A percentile compares a stretch with the other conserved stretches of the same genome.
phyloP scores from a whole-genome alignment of 2,113 vertebrate species.

The Cheirogaleus medius region DNA sequence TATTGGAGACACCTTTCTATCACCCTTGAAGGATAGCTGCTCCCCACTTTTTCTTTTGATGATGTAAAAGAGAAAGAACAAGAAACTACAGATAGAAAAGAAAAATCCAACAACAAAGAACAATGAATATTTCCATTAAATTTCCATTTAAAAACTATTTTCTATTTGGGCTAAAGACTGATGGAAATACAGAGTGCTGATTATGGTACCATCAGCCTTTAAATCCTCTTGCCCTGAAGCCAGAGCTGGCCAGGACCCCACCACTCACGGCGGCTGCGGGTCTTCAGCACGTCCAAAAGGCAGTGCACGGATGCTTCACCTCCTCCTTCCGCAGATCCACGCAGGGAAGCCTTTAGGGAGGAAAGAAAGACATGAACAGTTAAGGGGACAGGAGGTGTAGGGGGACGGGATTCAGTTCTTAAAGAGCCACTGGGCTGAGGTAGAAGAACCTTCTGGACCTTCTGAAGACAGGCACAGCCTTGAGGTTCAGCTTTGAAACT shows the following conservation, averaged over 20 bases:
- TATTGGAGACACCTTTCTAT: neutral
- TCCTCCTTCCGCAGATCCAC: neutral
- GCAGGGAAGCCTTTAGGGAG: neutral
- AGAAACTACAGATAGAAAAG: neutral
- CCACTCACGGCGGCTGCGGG: neutral
- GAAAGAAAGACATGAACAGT: neutral
- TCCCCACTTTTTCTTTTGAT: neutral
- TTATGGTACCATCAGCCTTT: neutral
- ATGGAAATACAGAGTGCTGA: neutral
- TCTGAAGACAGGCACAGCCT: neutral
- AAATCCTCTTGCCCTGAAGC: neutral
- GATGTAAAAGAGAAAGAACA: neutral
- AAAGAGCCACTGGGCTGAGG: neutral
- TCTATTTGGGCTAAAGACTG: neutral
- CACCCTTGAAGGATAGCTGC: neutral
- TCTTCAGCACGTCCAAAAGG: neutral
- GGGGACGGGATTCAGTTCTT: neutral
- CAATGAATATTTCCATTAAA: neutral
- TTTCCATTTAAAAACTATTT: neutral
- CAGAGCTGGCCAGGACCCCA: neutral
- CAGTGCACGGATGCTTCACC: fast-evolving
- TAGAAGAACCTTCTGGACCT: neutral
- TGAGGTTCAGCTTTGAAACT: neutral
- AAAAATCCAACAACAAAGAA: neutral
- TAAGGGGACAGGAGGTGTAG: neutral